Conservation (phyloP, 2,113 vertebrate species). For the Raphicerus campestris region DNA sequence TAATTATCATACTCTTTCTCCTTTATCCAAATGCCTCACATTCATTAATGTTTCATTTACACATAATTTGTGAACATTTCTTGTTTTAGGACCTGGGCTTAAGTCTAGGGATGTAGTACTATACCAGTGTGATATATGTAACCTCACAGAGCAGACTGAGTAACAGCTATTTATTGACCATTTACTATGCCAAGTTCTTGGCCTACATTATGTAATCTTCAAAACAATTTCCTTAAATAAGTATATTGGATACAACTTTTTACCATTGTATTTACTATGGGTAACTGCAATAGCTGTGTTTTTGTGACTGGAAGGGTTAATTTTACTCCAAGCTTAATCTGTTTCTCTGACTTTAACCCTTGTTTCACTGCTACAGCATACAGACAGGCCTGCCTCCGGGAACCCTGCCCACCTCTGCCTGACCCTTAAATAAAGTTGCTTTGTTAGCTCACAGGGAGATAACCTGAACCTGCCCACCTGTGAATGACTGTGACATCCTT, state of each 20-base stretch:
- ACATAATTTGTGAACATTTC: not conserved
- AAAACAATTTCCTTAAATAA: not conserved
- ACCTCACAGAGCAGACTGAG: not conserved
- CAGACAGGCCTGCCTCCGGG: not conserved
- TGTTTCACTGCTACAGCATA: not conserved
- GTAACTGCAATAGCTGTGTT: not conserved
- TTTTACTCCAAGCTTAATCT: not conserved
- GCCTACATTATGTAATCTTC: not conserved
- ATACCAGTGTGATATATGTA: not conserved
- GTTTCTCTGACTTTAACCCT: not conserved
- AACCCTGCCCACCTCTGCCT: not conserved
- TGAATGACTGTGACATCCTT: not conserved
- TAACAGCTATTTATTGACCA: not conserved
- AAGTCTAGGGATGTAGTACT: not conserved
- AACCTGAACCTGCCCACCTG: not conserved
- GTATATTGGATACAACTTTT: not conserved
- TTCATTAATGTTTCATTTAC: not conserved
- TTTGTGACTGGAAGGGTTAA: not conserved
- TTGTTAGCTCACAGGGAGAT: not conserved
- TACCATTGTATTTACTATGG: not conserved
- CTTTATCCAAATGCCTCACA: not conserved
- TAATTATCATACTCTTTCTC: not conserved
- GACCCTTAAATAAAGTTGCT: not conserved
- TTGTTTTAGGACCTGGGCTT: not conserved
- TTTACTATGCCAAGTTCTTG: not conserved